phyloP scores from a whole-genome alignment of 2,797 vertebrate species.

The Pelobates cultripes region DNA sequence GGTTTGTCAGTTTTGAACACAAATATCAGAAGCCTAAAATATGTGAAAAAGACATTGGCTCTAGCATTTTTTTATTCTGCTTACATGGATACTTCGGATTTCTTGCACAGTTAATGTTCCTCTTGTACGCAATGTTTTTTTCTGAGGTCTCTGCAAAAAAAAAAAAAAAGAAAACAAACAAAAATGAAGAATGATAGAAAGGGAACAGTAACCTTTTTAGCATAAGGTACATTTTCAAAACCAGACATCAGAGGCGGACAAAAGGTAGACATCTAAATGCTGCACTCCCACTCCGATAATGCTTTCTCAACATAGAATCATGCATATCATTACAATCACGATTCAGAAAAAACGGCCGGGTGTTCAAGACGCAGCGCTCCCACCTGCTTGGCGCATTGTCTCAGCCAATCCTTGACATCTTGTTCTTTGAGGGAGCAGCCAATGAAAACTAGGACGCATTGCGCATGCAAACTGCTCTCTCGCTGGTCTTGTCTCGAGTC shows the following conservation, averaged over 20 bases:
- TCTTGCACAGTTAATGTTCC: slow-evolving; percentile 86
- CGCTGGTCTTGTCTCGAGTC: slow-evolving; percentile 62
- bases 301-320: too few species aligned
- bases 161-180: slow-evolving; percentile 3
- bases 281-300: too few species aligned
- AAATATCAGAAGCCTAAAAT: too few species aligned
- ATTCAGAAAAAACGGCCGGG: too few species aligned
- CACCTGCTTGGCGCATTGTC: slow-evolving; percentile 91
- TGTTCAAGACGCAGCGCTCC: neutral
- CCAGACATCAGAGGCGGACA: too few species aligned
- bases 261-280: too few species aligned
- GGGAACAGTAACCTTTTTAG: too few species aligned
- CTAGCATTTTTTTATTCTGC: slow-evolving; percentile 56
- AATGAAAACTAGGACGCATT: slow-evolving; percentile 85
- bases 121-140: slow-evolving; percentile 86
- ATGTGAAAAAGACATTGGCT: too few species aligned
- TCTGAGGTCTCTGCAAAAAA: slow-evolving; percentile 78
- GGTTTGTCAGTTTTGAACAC: too few species aligned
- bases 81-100: slow-evolving; percentile 90
- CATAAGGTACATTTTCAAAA: too few species aligned
- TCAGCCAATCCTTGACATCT: slow-evolving; percentile 89
- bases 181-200: neutral
- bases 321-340: too few species aligned
- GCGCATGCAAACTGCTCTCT: slow-evolving; percentile 61
- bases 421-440: slow-evolving; percentile 88